A percentile compares a stretch with the other conserved stretches of the same genome.
Evolutionary conservation across 2,888 invertebrate species (phyloP).

Genomic region (Drosophila kambysellisi): DNA sequence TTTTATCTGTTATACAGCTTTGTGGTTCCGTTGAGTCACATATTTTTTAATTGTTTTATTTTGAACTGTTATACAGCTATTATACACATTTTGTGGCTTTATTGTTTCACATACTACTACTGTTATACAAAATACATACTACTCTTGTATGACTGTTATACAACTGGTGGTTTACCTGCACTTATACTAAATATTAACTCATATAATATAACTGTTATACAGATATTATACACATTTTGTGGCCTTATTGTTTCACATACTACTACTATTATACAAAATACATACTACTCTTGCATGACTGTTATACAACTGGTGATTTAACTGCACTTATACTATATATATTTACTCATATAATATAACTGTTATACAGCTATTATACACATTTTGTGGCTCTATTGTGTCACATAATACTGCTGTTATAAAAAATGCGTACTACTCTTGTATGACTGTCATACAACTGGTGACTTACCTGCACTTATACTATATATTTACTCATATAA

Average conservation of each 20-base stretch:
- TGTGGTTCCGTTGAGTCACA: neutral
- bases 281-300: neutral
- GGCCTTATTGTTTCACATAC: neutral
- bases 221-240: neutral
- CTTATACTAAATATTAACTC: neutral
- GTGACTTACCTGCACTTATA: neutral
- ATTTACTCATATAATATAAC: neutral
- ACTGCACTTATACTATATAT: no score
- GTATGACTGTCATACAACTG: conserved; percentile 1
- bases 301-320: conserved; percentile 5
- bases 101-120: neutral
- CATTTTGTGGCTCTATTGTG: neutral
- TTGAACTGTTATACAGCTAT: neutral
- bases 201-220: neutral
- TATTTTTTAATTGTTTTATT: neutral
- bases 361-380: neutral
- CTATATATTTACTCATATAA: neutral
- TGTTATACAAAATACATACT: conserved; percentile 5
- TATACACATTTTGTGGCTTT: neutral
- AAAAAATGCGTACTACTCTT: neutral
- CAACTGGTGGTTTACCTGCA: neutral
- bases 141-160: neutral
- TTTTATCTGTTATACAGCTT: neutral
- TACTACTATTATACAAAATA: conserved; percentile 7
- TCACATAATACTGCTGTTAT: conserved; percentile 1